Evolutionary conservation across 2,797 vertebrate species (phyloP), one percentile per base, ranked within the genome.

Genomic region (Erethizon dorsatum): DNA sequence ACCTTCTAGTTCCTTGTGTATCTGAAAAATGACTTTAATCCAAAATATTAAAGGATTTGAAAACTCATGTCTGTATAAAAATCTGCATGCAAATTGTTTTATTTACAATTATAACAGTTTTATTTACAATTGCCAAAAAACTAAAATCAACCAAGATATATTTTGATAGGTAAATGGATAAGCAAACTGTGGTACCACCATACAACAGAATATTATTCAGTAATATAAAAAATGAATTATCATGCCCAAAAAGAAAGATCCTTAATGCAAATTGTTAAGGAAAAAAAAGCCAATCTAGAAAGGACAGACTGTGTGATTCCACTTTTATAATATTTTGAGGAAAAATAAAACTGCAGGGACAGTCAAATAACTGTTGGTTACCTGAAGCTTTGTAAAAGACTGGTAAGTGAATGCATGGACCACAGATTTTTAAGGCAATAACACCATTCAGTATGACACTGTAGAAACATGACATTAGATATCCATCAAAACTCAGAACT

Each of bases 51-150:
- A 75, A 57, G 54, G 26, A 52, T 37, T 37, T 37, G 15, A 69
- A 52, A 56, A 63, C 17, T 28, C 83, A 63, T 52, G 26, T 50
- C 24, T 11, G 47, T 37, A 47, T 75, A 90, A 47, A 41, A 73
- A 63, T 63, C 47, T 84, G 3, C 63, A 65, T 85, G 6, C 87
- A 41, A 69, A 54, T n/a, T 84, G 12, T 69, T n/a, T n/a, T n/a
- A n/a, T n/a, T n/a, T n/a, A n/a, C n/a, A n/a, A n/a, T 83, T 69
- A 61, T 69, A 92, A 71, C 13, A 80, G 22, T 37, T 85, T 80
- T 91, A 91, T 22, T 85, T 45, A 79, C 71, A 33, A 20, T 93
- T 73, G n/a, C 31, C 37, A 20, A 73, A 93, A 86, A 82, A 47
- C 50, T 93, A n/a, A n/a, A 80, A 61, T 73, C 22, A 80, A 28